These are phyloP conservation scores for Alloscopus bannaensis DNA, from an alignment of 2,888 invertebrate genomes.

Conservation along the genomic window DNA sequence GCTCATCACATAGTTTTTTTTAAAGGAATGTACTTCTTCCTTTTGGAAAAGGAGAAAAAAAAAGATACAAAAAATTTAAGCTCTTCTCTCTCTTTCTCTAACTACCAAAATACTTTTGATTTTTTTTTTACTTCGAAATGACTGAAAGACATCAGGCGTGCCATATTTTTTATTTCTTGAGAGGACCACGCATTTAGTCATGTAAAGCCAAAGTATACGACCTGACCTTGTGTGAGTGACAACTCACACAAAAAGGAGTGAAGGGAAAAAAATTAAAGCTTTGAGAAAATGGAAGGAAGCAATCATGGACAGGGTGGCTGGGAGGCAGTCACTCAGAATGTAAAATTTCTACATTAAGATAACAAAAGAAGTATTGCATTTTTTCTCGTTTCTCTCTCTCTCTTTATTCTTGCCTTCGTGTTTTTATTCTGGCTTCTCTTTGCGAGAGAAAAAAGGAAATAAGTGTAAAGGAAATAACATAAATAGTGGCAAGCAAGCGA, in stretches of 20 bases:
- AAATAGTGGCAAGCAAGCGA: conserved; percentile 59
- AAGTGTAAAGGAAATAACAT: conserved; percentile 58
- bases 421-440: too few species aligned
- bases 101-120: too few species aligned
- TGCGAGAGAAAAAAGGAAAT: conserved; percentile 24
- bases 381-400: conserved; percentile 23
- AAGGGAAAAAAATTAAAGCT: conserved; percentile 44
- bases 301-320: conserved; percentile 44
- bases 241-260: not conserved
- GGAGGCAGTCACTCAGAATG: conserved; percentile 45
- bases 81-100: conserved; percentile 17
- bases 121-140: too few species aligned
- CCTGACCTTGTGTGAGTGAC: conserved; percentile 21
- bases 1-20: conserved; percentile 44
- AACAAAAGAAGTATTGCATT: conserved; percentile 53
- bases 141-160: conserved; percentile 33
- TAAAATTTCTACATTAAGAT: conserved; percentile 54
- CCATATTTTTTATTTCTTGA: conserved; percentile 28
- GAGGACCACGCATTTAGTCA: conserved; percentile 35
- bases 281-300: conserved; percentile 48
- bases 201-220: conserved; percentile 32
- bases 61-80: conserved; percentile 7
- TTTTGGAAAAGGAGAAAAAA: conserved; percentile 29
- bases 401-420: not conserved
- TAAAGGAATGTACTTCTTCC: conserved; percentile 8